These are phyloP conservation scores for Lophura nycthemera DNA, from an alignment of 2,113 vertebrate species.

Conservation along the genomic window DNA sequence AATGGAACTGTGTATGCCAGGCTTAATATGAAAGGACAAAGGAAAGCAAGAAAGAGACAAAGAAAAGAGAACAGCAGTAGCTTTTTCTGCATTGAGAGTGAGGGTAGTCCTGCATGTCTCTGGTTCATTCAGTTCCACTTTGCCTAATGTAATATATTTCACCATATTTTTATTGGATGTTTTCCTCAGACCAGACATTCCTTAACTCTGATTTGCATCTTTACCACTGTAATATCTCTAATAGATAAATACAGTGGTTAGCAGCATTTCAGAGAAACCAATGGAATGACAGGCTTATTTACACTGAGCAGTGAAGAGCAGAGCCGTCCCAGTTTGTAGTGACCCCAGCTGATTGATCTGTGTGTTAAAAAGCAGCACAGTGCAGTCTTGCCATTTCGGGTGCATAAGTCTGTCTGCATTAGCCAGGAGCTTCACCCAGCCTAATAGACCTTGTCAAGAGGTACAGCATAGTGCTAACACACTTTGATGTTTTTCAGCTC, in stretches of 20 bases:
- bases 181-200: neutral
- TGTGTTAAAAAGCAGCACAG: neutral
- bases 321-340: neutral
- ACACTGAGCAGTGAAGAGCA: neutral
- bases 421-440: neutral
- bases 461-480: neutral
- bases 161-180: neutral
- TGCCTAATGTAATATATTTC: neutral
- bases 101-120: neutral
- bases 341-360: neutral
- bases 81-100: neutral
- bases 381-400: neutral
- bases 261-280: neutral
- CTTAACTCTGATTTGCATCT: neutral
- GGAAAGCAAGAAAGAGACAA: neutral
- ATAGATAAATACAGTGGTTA: neutral
- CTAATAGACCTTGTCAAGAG: conserved; percentile 44
- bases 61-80: neutral
- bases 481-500: conserved; percentile 37
- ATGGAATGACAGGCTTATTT: neutral
- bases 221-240: neutral
- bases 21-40: conserved; percentile 23
- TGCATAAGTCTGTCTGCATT: conserved; percentile 14
- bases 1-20: neutral
- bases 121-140: neutral